Evolutionary conservation across 2,797 vertebrate genomes (phyloP).

Genomic region (Coregonus ussuriensis): DNA sequence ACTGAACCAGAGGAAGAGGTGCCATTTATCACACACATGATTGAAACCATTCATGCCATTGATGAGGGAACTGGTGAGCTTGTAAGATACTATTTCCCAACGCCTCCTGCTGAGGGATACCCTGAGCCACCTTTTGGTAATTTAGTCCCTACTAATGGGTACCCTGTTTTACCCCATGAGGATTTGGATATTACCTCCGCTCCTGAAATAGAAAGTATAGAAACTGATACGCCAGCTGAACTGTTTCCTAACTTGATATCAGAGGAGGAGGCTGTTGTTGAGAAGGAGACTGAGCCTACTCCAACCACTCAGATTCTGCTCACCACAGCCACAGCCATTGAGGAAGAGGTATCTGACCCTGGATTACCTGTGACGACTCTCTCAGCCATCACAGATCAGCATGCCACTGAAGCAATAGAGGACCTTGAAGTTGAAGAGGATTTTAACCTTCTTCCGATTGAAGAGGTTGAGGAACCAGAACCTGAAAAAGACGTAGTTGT

Average conservation of each 20-base stretch:
- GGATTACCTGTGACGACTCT: constrained; percentile 41
- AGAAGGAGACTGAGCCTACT: constrained; percentile 26
- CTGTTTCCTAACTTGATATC: constrained; percentile 58
- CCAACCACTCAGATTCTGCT: constrained; percentile 39
- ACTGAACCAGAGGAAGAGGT: constrained; percentile 41
- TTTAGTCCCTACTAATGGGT: neutral
- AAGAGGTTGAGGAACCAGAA: neutral
- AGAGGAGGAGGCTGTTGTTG: constrained; percentile 46
- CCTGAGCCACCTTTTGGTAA: neutral
- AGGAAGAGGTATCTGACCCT: constrained; percentile 7
- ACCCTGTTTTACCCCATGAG: neutral
- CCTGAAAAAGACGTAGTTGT: no score
- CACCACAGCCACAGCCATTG: constrained; percentile 18
- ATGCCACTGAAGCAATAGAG: constrained; percentile 42
- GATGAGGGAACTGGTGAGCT: constrained; percentile 66
- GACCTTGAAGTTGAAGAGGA: constrained; percentile 32
- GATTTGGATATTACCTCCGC: neutral
- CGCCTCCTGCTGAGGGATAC: constrained; percentile 29
- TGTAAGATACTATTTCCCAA: constrained; percentile 57
- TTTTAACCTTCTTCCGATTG: constrained; percentile 16
- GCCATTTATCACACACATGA: constrained; percentile 66
- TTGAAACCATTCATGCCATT: constrained; percentile 69
- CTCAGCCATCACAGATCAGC: constrained; percentile 58
- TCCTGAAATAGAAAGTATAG: constrained; percentile 26
- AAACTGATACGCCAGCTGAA: constrained; percentile 22